phyloP scores from a whole-genome alignment of 2,113 vertebrate species.

The Arizona elegans region DNA sequence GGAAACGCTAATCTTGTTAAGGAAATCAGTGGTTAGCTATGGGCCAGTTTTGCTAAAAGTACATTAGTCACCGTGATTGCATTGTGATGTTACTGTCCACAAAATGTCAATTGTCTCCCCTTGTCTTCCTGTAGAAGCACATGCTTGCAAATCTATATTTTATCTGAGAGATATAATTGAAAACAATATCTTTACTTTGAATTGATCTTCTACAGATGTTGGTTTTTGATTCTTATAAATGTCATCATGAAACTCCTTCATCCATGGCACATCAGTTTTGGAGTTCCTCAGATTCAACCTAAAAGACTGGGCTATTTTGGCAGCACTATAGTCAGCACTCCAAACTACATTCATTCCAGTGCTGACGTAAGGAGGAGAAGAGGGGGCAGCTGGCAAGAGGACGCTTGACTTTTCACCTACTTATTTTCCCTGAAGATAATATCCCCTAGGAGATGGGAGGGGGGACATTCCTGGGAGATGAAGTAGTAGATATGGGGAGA shows the following conservation, averaged over 20 bases:
- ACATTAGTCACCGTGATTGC: not conserved
- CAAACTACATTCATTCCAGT: no score
- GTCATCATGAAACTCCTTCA: not conserved
- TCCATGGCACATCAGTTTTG: not conserved
- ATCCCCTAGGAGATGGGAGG: no score
- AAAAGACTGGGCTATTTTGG: not conserved
- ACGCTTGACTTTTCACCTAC: no score
- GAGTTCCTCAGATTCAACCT: not conserved
- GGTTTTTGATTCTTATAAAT: not conserved
- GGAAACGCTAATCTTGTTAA: not conserved
- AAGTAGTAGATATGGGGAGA: no score
- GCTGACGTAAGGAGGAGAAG: no score
- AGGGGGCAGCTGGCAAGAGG: no score
- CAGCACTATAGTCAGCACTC: not conserved
- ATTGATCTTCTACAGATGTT: not conserved
- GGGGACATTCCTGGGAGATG: no score
- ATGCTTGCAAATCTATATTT: not conserved
- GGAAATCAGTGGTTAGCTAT: not conserved
- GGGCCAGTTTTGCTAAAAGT: not conserved
- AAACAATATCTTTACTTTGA: not conserved
- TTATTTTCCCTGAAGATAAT: no score
- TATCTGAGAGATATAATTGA: not conserved
- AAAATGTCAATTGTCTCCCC: not conserved
- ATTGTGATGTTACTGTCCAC: not conserved
- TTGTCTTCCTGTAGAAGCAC: not conserved